phyloP scores from a whole-genome alignment of 2,888 invertebrate genomes.

The Buathra laborator region DNA sequence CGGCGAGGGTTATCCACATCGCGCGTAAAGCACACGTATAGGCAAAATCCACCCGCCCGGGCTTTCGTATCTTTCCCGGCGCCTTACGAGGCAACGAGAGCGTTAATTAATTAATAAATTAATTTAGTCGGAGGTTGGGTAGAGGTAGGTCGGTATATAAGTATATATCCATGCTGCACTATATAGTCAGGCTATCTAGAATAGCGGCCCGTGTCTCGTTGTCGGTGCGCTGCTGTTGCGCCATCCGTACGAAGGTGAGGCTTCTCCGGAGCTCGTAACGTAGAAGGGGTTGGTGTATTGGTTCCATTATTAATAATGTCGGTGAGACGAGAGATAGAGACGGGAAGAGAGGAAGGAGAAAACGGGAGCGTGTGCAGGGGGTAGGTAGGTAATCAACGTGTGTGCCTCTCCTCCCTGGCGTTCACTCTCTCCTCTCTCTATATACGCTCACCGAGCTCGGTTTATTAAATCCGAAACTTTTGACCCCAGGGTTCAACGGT shows the following conservation, averaged over 20 bases:
- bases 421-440: slow-evolving; percentile 60
- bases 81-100: slow-evolving; percentile 61
- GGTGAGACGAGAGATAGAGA: slow-evolving; percentile 43
- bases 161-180: background rate
- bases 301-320: slow-evolving; percentile 77
- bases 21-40: slow-evolving; percentile 14
- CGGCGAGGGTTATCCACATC: background rate
- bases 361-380: slow-evolving; percentile 31
- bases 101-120: slow-evolving; percentile 78
- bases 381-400: slow-evolving; percentile 72
- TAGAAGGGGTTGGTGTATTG: slow-evolving; percentile 71
- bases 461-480: slow-evolving; percentile 76
- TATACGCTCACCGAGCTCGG: slow-evolving; percentile 54
- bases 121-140: slow-evolving; percentile 71
- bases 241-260: background rate
- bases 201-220: slow-evolving; percentile 24
- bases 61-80: slow-evolving; percentile 62
- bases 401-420: slow-evolving; percentile 71
- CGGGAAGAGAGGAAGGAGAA: slow-evolving; percentile 44
- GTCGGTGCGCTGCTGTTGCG: slow-evolving; percentile 12
- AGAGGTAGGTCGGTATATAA: slow-evolving; percentile 32
- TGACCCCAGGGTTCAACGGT: slow-evolving; percentile 71
- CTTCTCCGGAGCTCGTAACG: slow-evolving; percentile 34
- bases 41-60: slow-evolving; percentile 22
- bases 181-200: slow-evolving; percentile 26